Conservation (phyloP, 1,140 invertebrate genomes). For the Atta texana region DNA sequence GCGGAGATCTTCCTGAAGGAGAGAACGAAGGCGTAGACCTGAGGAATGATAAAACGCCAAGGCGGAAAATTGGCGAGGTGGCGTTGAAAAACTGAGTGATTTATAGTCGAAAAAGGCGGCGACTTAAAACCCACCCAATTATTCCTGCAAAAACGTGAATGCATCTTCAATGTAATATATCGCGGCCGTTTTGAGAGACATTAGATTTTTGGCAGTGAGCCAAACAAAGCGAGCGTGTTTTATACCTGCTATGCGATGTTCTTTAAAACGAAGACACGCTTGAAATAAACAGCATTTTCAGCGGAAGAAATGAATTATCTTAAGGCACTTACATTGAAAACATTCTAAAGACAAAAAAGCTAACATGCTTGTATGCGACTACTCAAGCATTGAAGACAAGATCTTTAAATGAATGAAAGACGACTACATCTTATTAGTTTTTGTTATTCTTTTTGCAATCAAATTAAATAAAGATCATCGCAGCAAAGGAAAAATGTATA, state of each 20-base stretch:
- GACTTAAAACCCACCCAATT: constrained; percentile 67
- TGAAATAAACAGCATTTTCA: constrained; percentile 50
- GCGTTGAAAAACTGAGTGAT: constrained; percentile 58
- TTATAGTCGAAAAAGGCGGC: constrained; percentile 46
- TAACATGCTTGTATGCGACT: neutral
- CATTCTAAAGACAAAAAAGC: neutral
- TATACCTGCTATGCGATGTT: constrained; percentile 36
- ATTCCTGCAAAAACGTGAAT: constrained; percentile 65
- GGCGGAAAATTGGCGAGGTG: constrained; percentile 36
- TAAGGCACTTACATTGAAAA: constrained; percentile 23
- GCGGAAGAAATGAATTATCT: constrained; percentile 36
- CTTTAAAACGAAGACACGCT: constrained; percentile 34
- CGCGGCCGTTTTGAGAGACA: constrained; percentile 43
- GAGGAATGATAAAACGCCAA: constrained; percentile 31
- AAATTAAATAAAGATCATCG: neutral
- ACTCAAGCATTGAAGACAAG: neutral
- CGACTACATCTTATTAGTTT: neutral
- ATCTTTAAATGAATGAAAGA: constrained; percentile 17
- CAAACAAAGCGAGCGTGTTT: constrained; percentile 62
- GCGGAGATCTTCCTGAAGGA: constrained; percentile 1
- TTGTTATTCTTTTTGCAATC: neutral
- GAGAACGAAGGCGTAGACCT: neutral
- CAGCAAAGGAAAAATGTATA: neutral
- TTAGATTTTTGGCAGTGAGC: constrained; percentile 56
- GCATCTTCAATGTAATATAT: constrained; percentile 70